A percentile compares a stretch with the other conserved stretches of the same genome.
Evolutionary conservation across 1,140 invertebrate genomes (phyloP).

Genomic region (Drosophila ironensis): DNA sequence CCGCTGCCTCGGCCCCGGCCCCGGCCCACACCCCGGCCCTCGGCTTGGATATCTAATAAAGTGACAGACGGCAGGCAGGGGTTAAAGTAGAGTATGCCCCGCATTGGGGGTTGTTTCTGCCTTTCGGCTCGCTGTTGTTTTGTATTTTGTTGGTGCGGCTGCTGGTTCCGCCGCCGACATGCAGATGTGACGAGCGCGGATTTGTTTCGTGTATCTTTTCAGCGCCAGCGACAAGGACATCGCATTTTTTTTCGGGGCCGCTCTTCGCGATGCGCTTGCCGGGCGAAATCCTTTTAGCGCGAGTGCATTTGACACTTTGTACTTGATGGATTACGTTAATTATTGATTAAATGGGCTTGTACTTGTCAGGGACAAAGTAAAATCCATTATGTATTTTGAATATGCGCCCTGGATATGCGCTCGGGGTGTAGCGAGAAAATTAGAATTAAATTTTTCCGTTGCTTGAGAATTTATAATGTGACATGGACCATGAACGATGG

Average conservation of each 20-base stretch:
- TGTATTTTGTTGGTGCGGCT: constrained; percentile 10
- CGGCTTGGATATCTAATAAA: constrained; percentile 33
- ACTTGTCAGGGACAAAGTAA: constrained; percentile 64
- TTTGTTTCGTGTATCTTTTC: constrained; percentile 73
- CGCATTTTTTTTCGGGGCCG: neutral
- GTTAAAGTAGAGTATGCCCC: constrained; percentile 20
- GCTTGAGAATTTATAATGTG: constrained; percentile 65
- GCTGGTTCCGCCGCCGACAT: constrained; percentile 73
- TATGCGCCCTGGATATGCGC: constrained; percentile 29
- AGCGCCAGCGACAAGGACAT: constrained; percentile 34
- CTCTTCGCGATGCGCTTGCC: constrained; percentile 52
- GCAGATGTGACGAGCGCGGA: constrained; percentile 77
- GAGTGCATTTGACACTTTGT: constrained; percentile 80
- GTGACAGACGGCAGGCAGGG: constrained; percentile 57
- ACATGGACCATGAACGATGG: constrained; percentile 51
- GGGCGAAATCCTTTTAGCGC: constrained; percentile 69
- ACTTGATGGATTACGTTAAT: constrained; percentile 79
- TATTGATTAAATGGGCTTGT: constrained; percentile 81
- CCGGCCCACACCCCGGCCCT: constrained; percentile 1
- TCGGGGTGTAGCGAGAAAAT: constrained; percentile 50
- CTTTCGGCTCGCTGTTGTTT: neutral
- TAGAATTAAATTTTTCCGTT: constrained; percentile 67
- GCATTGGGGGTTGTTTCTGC: constrained; percentile 44
- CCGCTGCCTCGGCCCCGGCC: constrained; percentile 2
- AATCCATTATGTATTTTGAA: constrained; percentile 75